These are phyloP conservation scores for Leuctra nigra DNA, from an alignment of 2,888 invertebrate genomes.

Conservation along the genomic window DNA sequence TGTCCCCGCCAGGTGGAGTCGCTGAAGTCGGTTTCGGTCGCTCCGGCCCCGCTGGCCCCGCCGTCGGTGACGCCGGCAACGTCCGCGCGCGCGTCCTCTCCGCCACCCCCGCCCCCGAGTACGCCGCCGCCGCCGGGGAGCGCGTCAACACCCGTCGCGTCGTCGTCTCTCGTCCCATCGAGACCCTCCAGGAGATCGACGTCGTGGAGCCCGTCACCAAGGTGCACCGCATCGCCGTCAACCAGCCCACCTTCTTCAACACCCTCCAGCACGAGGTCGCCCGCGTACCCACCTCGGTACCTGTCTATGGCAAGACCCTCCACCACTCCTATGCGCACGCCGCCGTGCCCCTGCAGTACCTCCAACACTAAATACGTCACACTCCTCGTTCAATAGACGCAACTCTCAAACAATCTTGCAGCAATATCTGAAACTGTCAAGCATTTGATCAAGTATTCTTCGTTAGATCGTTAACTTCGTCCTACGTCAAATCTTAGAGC, in stretches of 20 bases:
- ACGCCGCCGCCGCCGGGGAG: slow-evolving; percentile 46
- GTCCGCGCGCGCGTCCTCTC: slow-evolving; percentile 50
- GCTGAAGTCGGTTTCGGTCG: slow-evolving; percentile 38
- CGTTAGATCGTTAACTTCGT: too few relatives aligned
- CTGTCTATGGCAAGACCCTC: slow-evolving; percentile 39
- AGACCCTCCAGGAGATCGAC: slow-evolving; percentile 48
- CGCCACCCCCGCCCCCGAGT: slow-evolving; percentile 47
- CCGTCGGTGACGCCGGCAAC: slow-evolving; percentile 43
- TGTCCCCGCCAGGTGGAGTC: slow-evolving; percentile 32
- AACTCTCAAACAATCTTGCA: too few relatives aligned
- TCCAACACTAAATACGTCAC: slow-evolving; percentile 30
- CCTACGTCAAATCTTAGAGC: too few relatives aligned
- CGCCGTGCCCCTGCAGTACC: slow-evolving; percentile 34
- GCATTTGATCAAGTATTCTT: too few relatives aligned
- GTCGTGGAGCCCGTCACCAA: slow-evolving; percentile 54
- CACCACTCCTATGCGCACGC: slow-evolving; percentile 36
- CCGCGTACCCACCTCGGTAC: slow-evolving; percentile 41
- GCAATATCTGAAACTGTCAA: not conserved
- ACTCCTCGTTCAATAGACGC: too few relatives aligned
- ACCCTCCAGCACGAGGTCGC: slow-evolving; percentile 43
- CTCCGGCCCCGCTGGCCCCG: slow-evolving; percentile 36
- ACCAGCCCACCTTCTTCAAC: slow-evolving; percentile 47
- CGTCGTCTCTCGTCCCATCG: slow-evolving; percentile 54
- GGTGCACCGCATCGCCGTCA: slow-evolving; percentile 47
- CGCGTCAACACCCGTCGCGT: slow-evolving; percentile 52